Conservation (phyloP, 2,888 invertebrate genomes). For the Ichneumoninae sp. region DNA sequence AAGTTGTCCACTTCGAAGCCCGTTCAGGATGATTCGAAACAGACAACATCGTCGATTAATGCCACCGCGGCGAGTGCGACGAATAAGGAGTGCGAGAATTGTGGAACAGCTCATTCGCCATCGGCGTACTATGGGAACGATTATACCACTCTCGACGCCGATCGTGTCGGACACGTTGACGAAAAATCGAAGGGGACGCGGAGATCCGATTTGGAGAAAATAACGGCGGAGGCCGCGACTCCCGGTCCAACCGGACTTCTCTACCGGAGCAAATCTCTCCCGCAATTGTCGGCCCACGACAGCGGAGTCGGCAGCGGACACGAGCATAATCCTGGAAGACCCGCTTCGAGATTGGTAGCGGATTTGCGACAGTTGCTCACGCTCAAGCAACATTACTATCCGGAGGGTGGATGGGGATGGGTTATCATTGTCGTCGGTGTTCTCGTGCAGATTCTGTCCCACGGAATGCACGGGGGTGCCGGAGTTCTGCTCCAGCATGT, state of each 20-base stretch:
- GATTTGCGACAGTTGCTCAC: constrained; percentile 88
- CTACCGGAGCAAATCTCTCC: constrained; percentile 89
- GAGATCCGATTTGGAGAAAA: constrained; percentile 39
- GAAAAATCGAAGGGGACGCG: constrained; percentile 3
- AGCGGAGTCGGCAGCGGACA: constrained; percentile 85
- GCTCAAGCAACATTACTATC: constrained; percentile 93
- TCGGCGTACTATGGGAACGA: constrained; percentile 34
- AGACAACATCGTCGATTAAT: constrained; percentile 26
- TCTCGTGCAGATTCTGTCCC: constrained; percentile 90
- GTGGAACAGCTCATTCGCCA: constrained; percentile 37
- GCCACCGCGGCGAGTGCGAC: constrained; percentile 24
- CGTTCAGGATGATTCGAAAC: constrained; percentile 38
- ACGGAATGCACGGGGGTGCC: constrained; percentile 90
- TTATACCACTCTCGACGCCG: constrained; percentile 10
- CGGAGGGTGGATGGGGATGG: constrained; percentile 96
- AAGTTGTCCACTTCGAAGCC: constrained; percentile 43
- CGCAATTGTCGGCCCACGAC: constrained; percentile 88
- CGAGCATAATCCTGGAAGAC: constrained; percentile 86
- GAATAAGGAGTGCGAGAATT: constrained; percentile 54
- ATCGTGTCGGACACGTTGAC: background rate
- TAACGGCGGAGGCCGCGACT: background rate
- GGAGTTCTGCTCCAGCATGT: constrained; percentile 87
- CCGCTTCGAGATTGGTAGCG: constrained; percentile 85
- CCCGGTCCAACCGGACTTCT: constrained; percentile 79
- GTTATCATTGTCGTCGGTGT: constrained; percentile 90